phyloP scores from a whole-genome alignment of 2,113 vertebrate genomes.

The Acanthochromis polyacanthus region DNA sequence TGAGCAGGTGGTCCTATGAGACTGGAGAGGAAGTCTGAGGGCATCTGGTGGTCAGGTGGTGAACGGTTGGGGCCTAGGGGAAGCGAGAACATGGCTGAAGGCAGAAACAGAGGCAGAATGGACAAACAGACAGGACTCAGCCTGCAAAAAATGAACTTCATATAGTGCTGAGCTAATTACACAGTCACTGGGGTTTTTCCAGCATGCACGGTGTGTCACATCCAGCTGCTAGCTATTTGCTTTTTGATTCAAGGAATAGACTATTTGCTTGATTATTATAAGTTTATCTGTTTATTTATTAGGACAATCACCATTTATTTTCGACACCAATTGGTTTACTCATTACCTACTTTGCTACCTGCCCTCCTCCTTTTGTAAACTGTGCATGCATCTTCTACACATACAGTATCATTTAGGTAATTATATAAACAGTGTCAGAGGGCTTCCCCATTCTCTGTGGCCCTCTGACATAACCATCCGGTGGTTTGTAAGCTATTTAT shows the following conservation, averaged over 20 bases:
- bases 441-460: neutral
- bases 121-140: neutral
- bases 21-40: neutral
- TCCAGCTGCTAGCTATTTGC: too few species aligned
- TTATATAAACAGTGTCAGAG: neutral
- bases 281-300: too few species aligned
- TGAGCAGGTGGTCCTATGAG: neutral
- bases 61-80: neutral
- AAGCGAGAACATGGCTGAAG: neutral
- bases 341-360: neutral
- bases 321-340: too few species aligned
- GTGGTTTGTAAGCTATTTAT: neutral
- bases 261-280: too few species aligned
- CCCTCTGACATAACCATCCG: conserved; percentile 20
- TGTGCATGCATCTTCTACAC: neutral
- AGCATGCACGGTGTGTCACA: neutral
- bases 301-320: too few species aligned
- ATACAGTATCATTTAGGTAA: neutral
- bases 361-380: too few species aligned
- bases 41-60: neutral
- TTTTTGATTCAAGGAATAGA: too few species aligned
- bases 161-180: neutral
- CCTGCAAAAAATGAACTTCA: neutral
- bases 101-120: neutral
- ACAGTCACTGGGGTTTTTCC: neutral